These are phyloP conservation scores for Nothobranchius kuhntae DNA, from an alignment of 2,113 vertebrate species.

Conservation along the genomic window DNA sequence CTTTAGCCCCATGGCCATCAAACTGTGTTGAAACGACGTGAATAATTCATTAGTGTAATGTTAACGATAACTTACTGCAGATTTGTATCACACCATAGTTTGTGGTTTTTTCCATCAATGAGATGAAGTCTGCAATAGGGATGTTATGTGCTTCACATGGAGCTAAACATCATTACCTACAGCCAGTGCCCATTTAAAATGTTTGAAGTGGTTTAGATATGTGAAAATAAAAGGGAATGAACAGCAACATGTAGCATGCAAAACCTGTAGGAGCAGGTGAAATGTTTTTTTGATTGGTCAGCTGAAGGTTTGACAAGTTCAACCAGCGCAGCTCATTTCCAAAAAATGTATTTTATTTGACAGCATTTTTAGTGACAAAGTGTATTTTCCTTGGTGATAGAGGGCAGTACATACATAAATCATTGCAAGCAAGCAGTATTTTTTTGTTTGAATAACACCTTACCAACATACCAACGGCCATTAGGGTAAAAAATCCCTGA, in stretches of 20 bases:
- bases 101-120: background rate
- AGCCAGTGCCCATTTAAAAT: conserved; percentile 11
- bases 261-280: conserved; percentile 4
- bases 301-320: background rate
- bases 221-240: background rate
- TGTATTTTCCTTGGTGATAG: too few species aligned
- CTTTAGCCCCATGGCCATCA: conserved; percentile 8
- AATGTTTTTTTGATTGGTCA: conserved; percentile 5
- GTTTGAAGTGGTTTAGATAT: background rate
- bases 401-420: too few species aligned
- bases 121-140: too few species aligned
- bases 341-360: too few species aligned
- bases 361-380: too few species aligned
- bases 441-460: too few species aligned
- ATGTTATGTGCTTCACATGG: background rate
- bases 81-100: background rate
- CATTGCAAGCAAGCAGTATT: too few species aligned
- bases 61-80: background rate
- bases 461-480: too few species aligned
- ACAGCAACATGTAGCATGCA: background rate
- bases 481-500: too few species aligned
- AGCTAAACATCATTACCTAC: conserved; percentile 5
- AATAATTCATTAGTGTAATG: conserved; percentile 15
- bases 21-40: conserved; percentile 3
- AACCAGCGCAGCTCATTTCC: background rate